A percentile compares a stretch with the other conserved stretches of the same genome.
phyloP scores from a whole-genome alignment of 2,888 invertebrate species.

The Caradrina clavipalpis region DNA sequence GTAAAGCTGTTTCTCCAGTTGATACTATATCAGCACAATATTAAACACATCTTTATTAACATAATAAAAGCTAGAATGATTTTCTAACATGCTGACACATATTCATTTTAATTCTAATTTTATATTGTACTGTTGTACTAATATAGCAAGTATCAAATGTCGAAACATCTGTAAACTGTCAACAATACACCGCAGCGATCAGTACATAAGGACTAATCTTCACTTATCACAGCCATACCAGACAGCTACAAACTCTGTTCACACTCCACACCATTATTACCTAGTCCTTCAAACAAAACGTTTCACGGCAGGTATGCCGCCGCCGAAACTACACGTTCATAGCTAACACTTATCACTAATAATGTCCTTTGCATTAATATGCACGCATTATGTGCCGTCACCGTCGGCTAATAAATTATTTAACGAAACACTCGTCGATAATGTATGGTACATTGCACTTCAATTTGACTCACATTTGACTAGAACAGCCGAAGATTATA shows the following conservation, averaged over 20 bases:
- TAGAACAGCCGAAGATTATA: conserved; percentile 61
- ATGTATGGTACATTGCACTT: conserved; percentile 25
- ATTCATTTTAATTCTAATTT: conserved; percentile 9
- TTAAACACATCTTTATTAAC: conserved; percentile 12
- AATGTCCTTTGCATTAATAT: conserved; percentile 50
- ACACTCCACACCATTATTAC: conserved; percentile 46
- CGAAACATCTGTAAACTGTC: conserved; percentile 34
- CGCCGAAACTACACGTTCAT: conserved; percentile 28
- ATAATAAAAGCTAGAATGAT: conserved; percentile 28
- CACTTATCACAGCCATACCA: conserved; percentile 80
- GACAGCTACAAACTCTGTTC: conserved; percentile 70
- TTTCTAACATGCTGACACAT: conserved; percentile 15
- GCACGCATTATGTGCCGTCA: conserved; percentile 1
- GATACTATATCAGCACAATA: conserved; percentile 58
- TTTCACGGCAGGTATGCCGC: conserved; percentile 29
- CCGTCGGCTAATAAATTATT: conserved; percentile 17
- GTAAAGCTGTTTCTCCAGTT: conserved; percentile 39
- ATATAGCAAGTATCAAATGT: conserved; percentile 58
- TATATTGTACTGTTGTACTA: conserved; percentile 51
- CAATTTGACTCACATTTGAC: conserved; percentile 57
- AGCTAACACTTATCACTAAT: conserved; percentile 47
- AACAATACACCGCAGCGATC: conserved; percentile 49
- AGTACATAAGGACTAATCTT: conserved; percentile 59
- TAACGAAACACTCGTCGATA: conserved; percentile 14
- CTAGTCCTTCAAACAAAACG: conserved; percentile 20